phyloP scores from a whole-genome alignment of 2,888 invertebrate species.

The Philhelius pedissequus region DNA sequence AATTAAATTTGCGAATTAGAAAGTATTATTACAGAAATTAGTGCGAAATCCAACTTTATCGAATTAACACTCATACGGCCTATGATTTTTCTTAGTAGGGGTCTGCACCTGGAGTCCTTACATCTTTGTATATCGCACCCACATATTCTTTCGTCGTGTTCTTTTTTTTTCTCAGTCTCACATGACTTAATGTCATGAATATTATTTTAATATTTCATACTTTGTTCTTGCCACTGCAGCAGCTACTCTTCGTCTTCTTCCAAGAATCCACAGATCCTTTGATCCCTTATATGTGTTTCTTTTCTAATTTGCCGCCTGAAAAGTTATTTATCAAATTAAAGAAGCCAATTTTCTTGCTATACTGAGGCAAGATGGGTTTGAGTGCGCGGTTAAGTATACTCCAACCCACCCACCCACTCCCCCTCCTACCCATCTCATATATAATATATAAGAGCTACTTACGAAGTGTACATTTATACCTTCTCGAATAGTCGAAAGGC shows the following conservation, averaged over 20 bases:
- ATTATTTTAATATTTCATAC: constrained; percentile 53
- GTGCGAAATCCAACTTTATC: too few relatives aligned
- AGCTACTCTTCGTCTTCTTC: background rate
- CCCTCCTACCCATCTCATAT: background rate
- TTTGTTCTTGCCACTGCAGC: background rate
- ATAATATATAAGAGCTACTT: background rate
- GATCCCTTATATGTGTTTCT: constrained; percentile 13
- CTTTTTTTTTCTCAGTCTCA: background rate
- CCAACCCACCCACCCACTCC: too few relatives aligned
- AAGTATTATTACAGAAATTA: too few relatives aligned
- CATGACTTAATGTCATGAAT: constrained; percentile 57
- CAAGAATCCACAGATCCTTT: background rate
- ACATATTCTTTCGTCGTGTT: background rate
- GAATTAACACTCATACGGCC: too few relatives aligned
- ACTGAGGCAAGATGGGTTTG: background rate
- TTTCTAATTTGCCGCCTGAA: constrained; percentile 41
- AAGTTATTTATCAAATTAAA: constrained; percentile 54
- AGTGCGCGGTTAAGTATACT: background rate
- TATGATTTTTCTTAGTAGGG: too few relatives aligned
- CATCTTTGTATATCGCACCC: background rate
- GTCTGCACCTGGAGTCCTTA: background rate
- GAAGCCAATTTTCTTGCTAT: constrained; percentile 30
- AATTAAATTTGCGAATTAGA: too few relatives aligned
- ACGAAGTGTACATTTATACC: background rate
- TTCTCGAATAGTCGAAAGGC: background rate